Evolutionary conservation across 2,113 vertebrate species (phyloP).

Genomic region (Bubo scandiacus): DNA sequence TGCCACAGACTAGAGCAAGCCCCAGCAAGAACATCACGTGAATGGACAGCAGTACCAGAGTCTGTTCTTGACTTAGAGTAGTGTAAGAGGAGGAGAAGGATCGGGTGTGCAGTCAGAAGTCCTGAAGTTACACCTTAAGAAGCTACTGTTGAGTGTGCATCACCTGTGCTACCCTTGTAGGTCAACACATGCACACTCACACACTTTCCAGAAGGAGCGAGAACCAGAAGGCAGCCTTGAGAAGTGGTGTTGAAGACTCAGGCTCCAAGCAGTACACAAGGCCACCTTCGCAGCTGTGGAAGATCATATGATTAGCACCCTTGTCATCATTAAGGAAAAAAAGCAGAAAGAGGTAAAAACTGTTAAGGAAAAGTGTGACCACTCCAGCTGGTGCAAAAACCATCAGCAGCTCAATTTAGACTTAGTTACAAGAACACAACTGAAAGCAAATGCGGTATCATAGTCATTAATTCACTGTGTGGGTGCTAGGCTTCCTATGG

Average conservation of each 20-base stretch:
- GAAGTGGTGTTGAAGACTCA: neutral
- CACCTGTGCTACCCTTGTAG: neutral
- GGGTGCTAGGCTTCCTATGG: neutral
- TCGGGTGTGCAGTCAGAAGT: neutral
- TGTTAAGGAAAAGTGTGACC: neutral
- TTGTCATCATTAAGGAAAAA: neutral
- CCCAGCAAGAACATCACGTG: neutral
- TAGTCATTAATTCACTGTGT: neutral
- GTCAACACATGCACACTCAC: neutral
- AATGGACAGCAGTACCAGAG: neutral
- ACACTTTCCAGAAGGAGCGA: neutral
- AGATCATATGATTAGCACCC: neutral
- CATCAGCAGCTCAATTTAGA: neutral
- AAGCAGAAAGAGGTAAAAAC: neutral
- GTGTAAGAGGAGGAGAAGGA: neutral
- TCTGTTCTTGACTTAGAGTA: neutral
- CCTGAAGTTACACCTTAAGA: neutral
- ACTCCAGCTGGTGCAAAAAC: neutral
- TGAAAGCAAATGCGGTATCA: neutral
- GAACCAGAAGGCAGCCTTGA: neutral
- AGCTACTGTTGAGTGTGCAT: rapidly evolving
- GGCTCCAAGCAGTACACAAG: neutral
- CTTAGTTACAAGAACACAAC: neutral
- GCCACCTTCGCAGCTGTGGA: neutral
- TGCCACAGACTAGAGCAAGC: neutral